phyloP scores from a whole-genome alignment of 2,888 invertebrate genomes.

The Caenorhabditis japonica region DNA sequence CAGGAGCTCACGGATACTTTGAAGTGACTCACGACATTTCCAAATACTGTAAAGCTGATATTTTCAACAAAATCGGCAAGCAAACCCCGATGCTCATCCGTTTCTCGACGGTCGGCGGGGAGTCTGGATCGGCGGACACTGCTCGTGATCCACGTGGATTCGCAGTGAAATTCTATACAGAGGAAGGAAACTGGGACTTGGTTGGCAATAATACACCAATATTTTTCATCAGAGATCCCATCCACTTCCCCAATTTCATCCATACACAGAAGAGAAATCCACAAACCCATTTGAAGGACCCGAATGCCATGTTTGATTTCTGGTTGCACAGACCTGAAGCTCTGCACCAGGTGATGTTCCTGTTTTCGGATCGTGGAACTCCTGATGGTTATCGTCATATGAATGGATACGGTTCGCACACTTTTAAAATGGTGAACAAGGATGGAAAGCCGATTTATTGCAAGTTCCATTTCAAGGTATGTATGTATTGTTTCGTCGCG shows the following conservation, averaged over 20 bases:
- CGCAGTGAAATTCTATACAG: slow-evolving; percentile 80
- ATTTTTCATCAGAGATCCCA: slow-evolving; percentile 80
- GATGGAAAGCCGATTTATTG: slow-evolving; percentile 72
- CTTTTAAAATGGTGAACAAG: slow-evolving; percentile 76
- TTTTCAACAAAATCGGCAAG: slow-evolving; percentile 79
- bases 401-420: slow-evolving; percentile 76
- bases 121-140: slow-evolving; percentile 80
- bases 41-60: slow-evolving; percentile 79
- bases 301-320: slow-evolving; percentile 75
- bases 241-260: slow-evolving; percentile 90
- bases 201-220: slow-evolving; percentile 80
- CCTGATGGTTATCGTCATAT: slow-evolving; percentile 77
- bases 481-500: neutral
- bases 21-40: slow-evolving; percentile 80
- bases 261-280: slow-evolving; percentile 96
- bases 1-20: slow-evolving; percentile 79
- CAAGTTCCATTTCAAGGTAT: slow-evolving; percentile 77
- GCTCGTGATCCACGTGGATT: slow-evolving; percentile 80
- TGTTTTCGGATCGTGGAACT: slow-evolving; percentile 78
- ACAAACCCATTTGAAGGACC: slow-evolving; percentile 83
- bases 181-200: slow-evolving; percentile 80
- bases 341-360: slow-evolving; percentile 78
- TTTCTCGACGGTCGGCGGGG: slow-evolving; percentile 80
- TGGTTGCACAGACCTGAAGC: slow-evolving; percentile 73
- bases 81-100: slow-evolving; percentile 79